Percentiles rank a stretch among this genome's conserved stretches.
Evolutionary conservation across 1,140 invertebrate species (phyloP).

Genomic region (Pristionchus pacificus): DNA sequence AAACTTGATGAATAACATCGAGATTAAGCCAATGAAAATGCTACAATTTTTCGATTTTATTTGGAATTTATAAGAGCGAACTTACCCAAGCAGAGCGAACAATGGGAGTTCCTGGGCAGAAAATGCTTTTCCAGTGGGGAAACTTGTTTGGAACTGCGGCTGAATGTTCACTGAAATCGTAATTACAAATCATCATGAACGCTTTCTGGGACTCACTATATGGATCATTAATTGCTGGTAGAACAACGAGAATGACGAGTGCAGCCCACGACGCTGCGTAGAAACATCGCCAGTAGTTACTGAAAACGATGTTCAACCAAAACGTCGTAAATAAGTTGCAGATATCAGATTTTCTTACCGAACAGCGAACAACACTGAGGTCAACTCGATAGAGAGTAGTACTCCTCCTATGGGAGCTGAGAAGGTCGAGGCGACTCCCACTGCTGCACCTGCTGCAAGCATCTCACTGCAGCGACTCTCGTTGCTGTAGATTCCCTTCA

Average conservation of each 20-base stretch:
- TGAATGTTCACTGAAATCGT: slow-evolving; percentile 82
- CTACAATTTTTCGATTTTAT: too few relatives aligned
- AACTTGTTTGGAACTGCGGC: slow-evolving; percentile 89
- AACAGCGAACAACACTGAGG: slow-evolving; percentile 95
- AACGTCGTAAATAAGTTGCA: too few relatives aligned
- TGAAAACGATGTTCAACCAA: too few relatives aligned
- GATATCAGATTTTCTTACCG: too few relatives aligned
- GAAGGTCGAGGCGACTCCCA: slow-evolving; percentile 54
- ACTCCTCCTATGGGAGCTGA: slow-evolving; percentile 68
- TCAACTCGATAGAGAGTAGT: slow-evolving; percentile 97
- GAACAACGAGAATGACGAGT: background rate
- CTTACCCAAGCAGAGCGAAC: slow-evolving; percentile 86
- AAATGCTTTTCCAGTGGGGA: slow-evolving; percentile 92
- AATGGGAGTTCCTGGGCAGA: slow-evolving; percentile 94
- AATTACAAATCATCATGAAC: slow-evolving; percentile 4
- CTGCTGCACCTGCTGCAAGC: slow-evolving; percentile 56
- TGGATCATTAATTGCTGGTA: slow-evolving; percentile 35
- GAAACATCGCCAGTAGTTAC: slow-evolving; percentile 99
- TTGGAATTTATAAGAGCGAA: slow-evolving; percentile 14
- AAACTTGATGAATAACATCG: slow-evolving; percentile 85
- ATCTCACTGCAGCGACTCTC: slow-evolving; percentile 49
- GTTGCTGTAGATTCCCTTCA: slow-evolving; percentile 44
- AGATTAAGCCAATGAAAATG: too few relatives aligned
- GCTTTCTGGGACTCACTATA: slow-evolving; percentile 13
- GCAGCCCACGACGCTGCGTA: slow-evolving; percentile 72